Evolutionary conservation across 1,140 invertebrate species (phyloP), one percentile per base, ranked within the genome.

Genomic region (Zaprionus taronus): DNA sequence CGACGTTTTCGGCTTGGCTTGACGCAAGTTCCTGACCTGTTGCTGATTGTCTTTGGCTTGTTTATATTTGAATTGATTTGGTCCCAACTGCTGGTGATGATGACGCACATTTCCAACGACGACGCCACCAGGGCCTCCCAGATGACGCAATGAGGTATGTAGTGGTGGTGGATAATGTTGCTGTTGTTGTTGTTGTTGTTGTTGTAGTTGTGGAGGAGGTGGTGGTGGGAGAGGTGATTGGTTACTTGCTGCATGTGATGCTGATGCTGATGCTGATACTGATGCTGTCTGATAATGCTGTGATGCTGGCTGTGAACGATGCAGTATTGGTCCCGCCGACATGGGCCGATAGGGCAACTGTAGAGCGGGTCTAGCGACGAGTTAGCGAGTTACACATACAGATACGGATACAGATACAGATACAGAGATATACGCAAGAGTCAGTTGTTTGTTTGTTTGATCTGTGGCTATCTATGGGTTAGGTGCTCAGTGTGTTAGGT

Each of bases 311-410:
- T 87, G 87, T 85, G 86, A 79, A 60, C 91, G 91, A 92, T 93
- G 91, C 69, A 93, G 70, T 72, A 92, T 83, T 77, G 92, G 92
- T 87, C 92, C 92, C 71, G 92, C 92, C 73, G 92, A 93, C 83
- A 92, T 87, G 71, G 92, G 92, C 51, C 92, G 91, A 89, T 93
- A 87, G 31, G 92, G 92, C 76, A 93, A 81, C 77, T 91, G 92
- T 58, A 83, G 76, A 74, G 86, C 82, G 65, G 92, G 92, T 84
- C 92, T 93, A 80, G 72, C 75, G 68, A 51, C 63, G 24, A 44
- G 24, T 57, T 63, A 63, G 70, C 68, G 57, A 24, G 22, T 34
- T 61, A 79, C 73, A 85, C 44, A 79, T 64, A 66, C 53, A 62
- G 41, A 69, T 47, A 65, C 15, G 51, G 31, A 63, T 71, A 67